These are phyloP conservation scores for Podargus strigoides DNA, from an alignment of 2,797 vertebrate species.

Conservation along the genomic window DNA sequence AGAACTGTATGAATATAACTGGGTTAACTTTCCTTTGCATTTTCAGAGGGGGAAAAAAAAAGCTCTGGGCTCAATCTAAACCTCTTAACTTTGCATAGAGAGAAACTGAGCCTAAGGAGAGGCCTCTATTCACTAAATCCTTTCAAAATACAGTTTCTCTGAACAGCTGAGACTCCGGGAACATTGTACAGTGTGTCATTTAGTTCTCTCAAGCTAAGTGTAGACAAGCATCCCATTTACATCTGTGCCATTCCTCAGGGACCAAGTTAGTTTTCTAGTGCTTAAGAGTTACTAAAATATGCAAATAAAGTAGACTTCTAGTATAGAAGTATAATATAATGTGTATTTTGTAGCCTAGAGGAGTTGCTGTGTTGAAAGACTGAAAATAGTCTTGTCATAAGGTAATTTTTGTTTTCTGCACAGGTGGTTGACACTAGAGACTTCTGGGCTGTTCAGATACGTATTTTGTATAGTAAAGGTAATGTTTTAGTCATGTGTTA, in stretches of 20 bases:
- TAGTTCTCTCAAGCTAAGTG: not conserved
- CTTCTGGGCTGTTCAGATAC: not conserved
- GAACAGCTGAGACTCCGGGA: not conserved
- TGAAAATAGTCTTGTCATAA: not conserved
- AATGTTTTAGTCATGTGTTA: rapidly evolving
- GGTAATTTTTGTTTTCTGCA: not conserved
- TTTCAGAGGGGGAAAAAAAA: not conserved
- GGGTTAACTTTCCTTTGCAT: not conserved
- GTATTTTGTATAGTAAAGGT: not conserved
- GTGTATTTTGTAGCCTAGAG: not conserved
- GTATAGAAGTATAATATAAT: not conserved
- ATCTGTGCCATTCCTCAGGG: not conserved
- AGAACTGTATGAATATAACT: not conserved
- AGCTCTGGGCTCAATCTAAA: not conserved
- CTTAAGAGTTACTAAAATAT: not conserved
- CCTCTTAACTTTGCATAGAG: not conserved
- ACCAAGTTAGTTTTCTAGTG: not conserved
- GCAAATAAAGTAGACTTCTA: not conserved
- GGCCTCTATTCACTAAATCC: not conserved
- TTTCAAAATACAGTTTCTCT: not conserved
- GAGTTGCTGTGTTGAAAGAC: not conserved
- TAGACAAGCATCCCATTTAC: not conserved
- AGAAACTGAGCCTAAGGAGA: not conserved
- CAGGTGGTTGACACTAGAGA: not conserved
- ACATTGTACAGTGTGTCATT: not conserved